Percentiles rank a stretch among this genome's conserved stretches.
Evolutionary conservation across 2,888 invertebrate genomes (phyloP).

Genomic region (Ligdia adustata): DNA sequence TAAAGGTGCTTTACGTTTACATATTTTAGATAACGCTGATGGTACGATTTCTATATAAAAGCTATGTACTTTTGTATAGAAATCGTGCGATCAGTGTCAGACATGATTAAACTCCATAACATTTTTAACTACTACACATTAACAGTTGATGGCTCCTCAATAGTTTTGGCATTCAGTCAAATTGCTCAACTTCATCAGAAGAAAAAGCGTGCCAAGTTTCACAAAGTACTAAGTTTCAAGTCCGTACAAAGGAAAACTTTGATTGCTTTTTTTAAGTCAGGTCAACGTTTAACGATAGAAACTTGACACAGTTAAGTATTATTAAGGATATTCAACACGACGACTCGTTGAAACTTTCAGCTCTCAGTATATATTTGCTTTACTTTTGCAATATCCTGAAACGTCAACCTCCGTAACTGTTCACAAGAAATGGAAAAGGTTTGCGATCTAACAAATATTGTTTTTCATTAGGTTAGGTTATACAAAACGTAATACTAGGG

Average conservation of each 20-base stretch:
- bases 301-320: slow-evolving; percentile 20
- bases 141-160: background rate
- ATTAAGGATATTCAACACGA: slow-evolving; percentile 14
- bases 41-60: too few relatives aligned
- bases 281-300: slow-evolving; percentile 20
- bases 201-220: slow-evolving; percentile 30
- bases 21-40: too few relatives aligned
- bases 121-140: too few relatives aligned
- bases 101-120: too few relatives aligned
- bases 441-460: too few relatives aligned
- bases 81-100: too few relatives aligned
- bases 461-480: background rate
- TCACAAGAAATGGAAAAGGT: background rate
- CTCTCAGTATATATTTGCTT: slow-evolving; percentile 8
- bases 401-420: slow-evolving; percentile 5
- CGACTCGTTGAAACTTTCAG: slow-evolving; percentile 10
- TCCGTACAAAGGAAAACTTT: slow-evolving; percentile 20
- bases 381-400: slow-evolving; percentile 11
- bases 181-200: slow-evolving; percentile 25
- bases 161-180: slow-evolving; percentile 33
- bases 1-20: too few relatives aligned
- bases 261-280: slow-evolving; percentile 24
- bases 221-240: slow-evolving; percentile 22
- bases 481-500: slow-evolving; percentile 18
- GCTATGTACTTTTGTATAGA: too few relatives aligned